Evolutionary conservation across 1,140 invertebrate genomes (phyloP).

Genomic region (Drosophila quadrilineata): DNA sequence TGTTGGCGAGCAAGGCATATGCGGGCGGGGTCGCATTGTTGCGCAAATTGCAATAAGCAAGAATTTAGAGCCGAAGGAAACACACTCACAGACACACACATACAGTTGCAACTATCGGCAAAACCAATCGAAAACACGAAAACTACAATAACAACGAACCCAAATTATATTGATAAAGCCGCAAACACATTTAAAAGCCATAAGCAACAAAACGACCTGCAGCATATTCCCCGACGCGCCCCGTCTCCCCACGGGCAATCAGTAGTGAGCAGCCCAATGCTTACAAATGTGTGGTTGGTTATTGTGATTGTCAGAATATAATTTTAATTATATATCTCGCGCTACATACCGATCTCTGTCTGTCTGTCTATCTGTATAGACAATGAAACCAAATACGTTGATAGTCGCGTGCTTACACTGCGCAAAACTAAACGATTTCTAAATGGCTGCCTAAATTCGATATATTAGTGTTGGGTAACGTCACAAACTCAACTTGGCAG

Average conservation of each 20-base stretch:
- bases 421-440: constrained; percentile 12
- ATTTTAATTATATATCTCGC: constrained; percentile 45
- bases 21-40: constrained; percentile 48
- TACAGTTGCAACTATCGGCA: constrained; percentile 51
- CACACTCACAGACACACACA: constrained; percentile 27
- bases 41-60: constrained; percentile 71
- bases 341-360: background rate
- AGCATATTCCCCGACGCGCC: background rate
- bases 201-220: constrained; percentile 58
- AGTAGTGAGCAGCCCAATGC: background rate
- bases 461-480: too few species aligned
- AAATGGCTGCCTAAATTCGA: background rate
- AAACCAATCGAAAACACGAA: constrained; percentile 52
- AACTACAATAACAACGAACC: constrained; percentile 56
- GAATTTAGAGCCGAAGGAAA: constrained; percentile 65
- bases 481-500: background rate
- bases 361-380: background rate
- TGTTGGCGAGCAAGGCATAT: constrained; percentile 17
- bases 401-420: constrained; percentile 66
- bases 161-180: constrained; percentile 70
- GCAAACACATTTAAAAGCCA: constrained; percentile 70
- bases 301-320: constrained; percentile 47
- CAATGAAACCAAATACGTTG: constrained; percentile 15
- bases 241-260: background rate
- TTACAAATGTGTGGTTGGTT: constrained; percentile 15